Conservation (phyloP, 23 tunicate species). For the Botrylloides violaceus region DNA sequence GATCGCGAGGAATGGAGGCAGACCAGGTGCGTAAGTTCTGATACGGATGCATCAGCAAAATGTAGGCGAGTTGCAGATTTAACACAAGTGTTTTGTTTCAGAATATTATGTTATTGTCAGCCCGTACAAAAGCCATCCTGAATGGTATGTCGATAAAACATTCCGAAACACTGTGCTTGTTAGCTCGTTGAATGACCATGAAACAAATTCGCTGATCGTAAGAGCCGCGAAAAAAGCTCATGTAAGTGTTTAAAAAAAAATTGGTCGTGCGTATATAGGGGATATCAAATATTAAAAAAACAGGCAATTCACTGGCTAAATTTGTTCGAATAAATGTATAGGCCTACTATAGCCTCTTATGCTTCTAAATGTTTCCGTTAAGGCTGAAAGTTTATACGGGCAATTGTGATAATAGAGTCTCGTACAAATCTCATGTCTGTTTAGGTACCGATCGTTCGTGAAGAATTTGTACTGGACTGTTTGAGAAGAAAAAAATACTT, state of each 20-base stretch:
- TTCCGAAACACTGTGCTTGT: constrained; percentile 7
- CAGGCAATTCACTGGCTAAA: too few relatives aligned
- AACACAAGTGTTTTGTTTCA: not conserved
- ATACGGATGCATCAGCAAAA: too few relatives aligned
- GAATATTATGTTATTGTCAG: constrained; percentile 10
- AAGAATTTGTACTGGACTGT: constrained; percentile 22
- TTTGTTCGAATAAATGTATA: too few relatives aligned
- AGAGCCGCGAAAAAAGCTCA: constrained; percentile 4
- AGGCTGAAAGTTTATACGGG: too few relatives aligned
- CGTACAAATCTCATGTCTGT: too few relatives aligned
- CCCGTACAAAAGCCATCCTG: constrained; percentile 3
- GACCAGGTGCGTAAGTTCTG: constrained; percentile 12
- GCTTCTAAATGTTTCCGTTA: too few relatives aligned
- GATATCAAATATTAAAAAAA: too few relatives aligned
- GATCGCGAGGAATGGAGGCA: constrained; percentile 23
- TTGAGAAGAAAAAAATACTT: constrained; percentile 16
- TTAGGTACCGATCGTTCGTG: constrained; percentile 22
- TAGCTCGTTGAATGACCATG: constrained; percentile 1
- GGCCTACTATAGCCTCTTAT: too few relatives aligned
- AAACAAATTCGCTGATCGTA: constrained; percentile 11
- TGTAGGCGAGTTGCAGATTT: too few relatives aligned
- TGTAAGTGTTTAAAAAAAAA: too few relatives aligned
- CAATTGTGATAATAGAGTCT: too few relatives aligned
- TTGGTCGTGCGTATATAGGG: too few relatives aligned
- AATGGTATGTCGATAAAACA: constrained; percentile 8